phyloP scores from a whole-genome alignment of 2,113 vertebrate species.

The Apodemus speciosus region DNA sequence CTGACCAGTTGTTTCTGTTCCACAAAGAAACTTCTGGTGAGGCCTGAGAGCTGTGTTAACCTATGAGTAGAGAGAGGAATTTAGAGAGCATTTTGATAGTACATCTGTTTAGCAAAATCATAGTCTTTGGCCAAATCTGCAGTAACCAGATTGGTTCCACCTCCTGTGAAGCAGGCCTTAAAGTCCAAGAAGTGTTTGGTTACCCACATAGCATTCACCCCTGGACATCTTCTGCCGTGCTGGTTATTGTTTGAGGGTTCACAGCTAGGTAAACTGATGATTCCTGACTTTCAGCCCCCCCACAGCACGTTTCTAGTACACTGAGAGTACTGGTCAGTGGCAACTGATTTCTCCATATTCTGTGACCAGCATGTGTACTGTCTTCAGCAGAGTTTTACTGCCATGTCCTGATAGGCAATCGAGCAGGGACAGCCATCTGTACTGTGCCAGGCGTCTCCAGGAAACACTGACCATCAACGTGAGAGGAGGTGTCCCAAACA shows the following conservation, averaged over 20 bases:
- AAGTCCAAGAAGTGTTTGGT: neutral
- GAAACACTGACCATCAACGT: neutral
- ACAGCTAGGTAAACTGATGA: neutral
- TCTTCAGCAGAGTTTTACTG: neutral
- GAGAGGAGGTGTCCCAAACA: neutral
- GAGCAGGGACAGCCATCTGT: neutral
- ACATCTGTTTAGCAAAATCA: neutral
- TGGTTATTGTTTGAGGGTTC: neutral
- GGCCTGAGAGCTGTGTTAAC: neutral
- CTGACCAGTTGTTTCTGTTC: neutral
- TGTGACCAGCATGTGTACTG: neutral
- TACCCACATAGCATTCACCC: no score
- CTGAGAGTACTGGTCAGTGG: neutral
- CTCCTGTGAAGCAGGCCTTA: neutral
- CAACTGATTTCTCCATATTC: neutral
- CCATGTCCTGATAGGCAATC: neutral
- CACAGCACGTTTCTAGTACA: neutral
- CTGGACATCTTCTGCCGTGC: neutral
- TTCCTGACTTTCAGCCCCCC: neutral
- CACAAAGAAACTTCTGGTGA: neutral
- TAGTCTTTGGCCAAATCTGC: neutral
- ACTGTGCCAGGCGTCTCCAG: neutral
- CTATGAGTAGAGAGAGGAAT: neutral
- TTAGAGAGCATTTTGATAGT: neutral
- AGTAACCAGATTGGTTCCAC: neutral